Base-by-base conservation (phyloP, 2,113 vertebrate genomes). In the Chrysochloris asiatica region DNA sequence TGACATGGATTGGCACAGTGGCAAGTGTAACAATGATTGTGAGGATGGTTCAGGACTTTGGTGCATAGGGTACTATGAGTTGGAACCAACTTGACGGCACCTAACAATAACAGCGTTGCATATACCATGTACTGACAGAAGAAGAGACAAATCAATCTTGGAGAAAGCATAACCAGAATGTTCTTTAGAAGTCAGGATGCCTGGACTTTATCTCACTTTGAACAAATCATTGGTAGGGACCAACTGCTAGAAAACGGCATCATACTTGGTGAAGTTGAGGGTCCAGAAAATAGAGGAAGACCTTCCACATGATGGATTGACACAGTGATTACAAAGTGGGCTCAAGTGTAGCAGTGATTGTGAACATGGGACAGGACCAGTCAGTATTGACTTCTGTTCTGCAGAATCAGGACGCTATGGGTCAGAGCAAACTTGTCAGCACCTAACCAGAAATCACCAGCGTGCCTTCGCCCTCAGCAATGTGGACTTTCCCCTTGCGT, bases 401-500 rank as follows among this genome's bases (percentile, higher is more conserved):
- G 4, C 33, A n/a, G 12, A n/a, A n/a, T 67, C n/a, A 67, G n/a
- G 14, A n/a, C 33, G 14, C 33, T 67, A 19, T 36, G 63, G 19
- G 7, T n/a, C 63, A 17, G 16, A 17, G 16, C 17, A 13, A 19
- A 7, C 33, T 67, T 14, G 33, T 19, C 17, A 6, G 14, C 33
- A 36, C 63, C n/a, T 19, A n/a, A 14, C 33, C n/a, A n/a, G n/a
- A 67, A 30, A 16, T 22, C 36, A 28, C 69, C 71, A 22, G 8
- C 38, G 65, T 8, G 12, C 26, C 43, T n/a, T 38, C 45, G n/a
- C n/a, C 38, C 38, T 36, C 17, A 21, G 12, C 54, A 28, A 22
- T 21, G 2, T 45, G 43, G 2, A 21, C 0, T 22, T 3, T 43
- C 6, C 26, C 38, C 6, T 16, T 0, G 4, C 43, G 26, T 67